phyloP scores from a whole-genome alignment of 2,113 vertebrate species.

The Zosterops lateralis region DNA sequence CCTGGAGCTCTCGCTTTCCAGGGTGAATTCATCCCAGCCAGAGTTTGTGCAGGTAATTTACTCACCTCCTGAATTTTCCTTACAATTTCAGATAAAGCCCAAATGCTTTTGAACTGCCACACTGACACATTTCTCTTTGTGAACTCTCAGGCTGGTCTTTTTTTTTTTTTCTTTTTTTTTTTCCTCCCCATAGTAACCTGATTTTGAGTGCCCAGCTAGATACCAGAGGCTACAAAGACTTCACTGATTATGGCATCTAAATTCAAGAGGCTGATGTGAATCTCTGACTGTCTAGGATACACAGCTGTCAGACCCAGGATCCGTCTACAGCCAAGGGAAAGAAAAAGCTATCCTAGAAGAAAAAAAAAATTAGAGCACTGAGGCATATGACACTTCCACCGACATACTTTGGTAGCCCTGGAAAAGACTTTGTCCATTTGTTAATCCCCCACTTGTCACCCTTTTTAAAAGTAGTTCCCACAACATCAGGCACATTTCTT shows the following conservation, averaged over 20 bases:
- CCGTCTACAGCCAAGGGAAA: not conserved
- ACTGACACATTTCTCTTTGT: not conserved
- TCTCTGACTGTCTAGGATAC: not conserved
- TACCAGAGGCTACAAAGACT: not conserved
- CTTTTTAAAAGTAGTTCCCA: not conserved
- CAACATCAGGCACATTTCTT: not conserved
- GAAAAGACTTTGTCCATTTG: not conserved
- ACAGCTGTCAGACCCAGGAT: not conserved
- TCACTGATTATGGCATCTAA: not conserved
- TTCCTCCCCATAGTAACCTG: not conserved
- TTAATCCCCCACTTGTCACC: not conserved
- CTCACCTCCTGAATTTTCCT: not conserved
- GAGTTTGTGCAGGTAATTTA: not conserved
- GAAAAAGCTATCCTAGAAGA: not conserved
- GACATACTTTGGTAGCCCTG: not conserved
- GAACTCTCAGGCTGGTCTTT: not conserved
- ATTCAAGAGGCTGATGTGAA: not conserved
- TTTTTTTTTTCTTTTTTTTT: no score
- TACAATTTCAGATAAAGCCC: not conserved
- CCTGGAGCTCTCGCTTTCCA: not conserved
- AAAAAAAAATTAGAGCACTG: not conserved
- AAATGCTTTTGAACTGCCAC: not conserved
- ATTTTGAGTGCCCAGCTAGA: not conserved
- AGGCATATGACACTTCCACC: not conserved
- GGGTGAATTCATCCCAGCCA: not conserved